Evolutionary conservation across 2,113 vertebrate genomes (phyloP).

Genomic region (Lethenteron camtschaticum): DNA sequence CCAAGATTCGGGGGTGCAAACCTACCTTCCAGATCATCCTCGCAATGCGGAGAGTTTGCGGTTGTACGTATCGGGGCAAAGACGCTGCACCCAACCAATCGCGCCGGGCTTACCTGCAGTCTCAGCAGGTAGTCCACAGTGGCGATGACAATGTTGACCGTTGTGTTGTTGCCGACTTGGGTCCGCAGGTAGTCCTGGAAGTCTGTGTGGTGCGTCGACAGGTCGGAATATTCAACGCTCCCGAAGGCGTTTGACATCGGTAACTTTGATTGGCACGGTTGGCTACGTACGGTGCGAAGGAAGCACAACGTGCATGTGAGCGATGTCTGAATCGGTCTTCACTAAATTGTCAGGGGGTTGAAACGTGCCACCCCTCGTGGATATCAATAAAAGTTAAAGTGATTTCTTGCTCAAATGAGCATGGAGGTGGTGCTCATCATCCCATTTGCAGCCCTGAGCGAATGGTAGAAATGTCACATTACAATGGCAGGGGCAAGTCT

Average conservation of each 20-base stretch:
- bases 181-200: conserved; percentile 83
- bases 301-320: background rate
- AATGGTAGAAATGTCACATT: too few species aligned
- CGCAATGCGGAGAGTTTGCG: too few species aligned
- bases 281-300: background rate
- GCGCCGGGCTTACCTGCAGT: conserved; percentile 37
- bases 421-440: too few species aligned
- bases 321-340: background rate
- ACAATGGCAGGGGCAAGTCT: too few species aligned
- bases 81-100: background rate
- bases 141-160: conserved; percentile 82
- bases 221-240: background rate
- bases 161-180: conserved; percentile 75
- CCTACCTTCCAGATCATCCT: too few species aligned
- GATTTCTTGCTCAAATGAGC: too few species aligned
- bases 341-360: background rate
- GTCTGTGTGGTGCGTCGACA: conserved; percentile 26
- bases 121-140: conserved; percentile 79
- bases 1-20: too few species aligned
- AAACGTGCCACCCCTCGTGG: background rate
- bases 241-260: background rate
- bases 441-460: too few species aligned
- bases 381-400: background rate
- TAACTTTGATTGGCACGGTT: background rate
- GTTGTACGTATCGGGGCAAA: background rate